Evolutionary conservation across 2,797 vertebrate genomes (phyloP), one percentile per base, ranked within the genome.

Genomic region (Emydoidea blandingii): DNA sequence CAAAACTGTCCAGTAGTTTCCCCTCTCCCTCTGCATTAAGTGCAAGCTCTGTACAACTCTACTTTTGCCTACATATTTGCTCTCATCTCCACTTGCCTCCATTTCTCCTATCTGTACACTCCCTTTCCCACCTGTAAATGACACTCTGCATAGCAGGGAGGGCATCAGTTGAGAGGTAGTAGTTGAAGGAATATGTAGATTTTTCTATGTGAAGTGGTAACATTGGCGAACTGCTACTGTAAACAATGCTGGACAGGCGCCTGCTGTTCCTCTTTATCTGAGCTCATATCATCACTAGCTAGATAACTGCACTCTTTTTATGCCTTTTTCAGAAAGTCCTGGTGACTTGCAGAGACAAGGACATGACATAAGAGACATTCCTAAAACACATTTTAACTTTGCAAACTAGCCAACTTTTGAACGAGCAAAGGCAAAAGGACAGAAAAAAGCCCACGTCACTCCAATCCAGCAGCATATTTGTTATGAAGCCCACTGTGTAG

Each of bases 261-360:
- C 84, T 93, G 29, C 65, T 86, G 25, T 86, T 91, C 54, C 82
- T 79, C 44, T 86, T 93, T 95, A 92, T 96, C 89, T 81, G 72
- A 88, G 52, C 27, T 81, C 86, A 2, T 91, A 88, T 79, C 76
- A 53, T 41, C 72, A 80, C 72, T 62, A 74, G 31, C 6, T 68
- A 88, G 92, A 54, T 53, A 86, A 84, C 14, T 12, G 2, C 50
- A 91, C 88, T 78, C 52, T 27, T 37, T 1, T 50, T 31, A 19
- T 78, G 83, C 72, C 72, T 6, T 21, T 16, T 44, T 86, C 5
- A 14, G 54, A 86, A 96, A 95, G 82, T 41, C 54, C 86, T 82
- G 29, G 82, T 74, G 80, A 86, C 27, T 93, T 89, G 57, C 54
- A 86, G 72, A 94, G 23, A 92, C 86, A 87, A 95, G 59, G 53